Conservation (phyloP, 2,888 invertebrate genomes). For the Idaea dimidiata region DNA sequence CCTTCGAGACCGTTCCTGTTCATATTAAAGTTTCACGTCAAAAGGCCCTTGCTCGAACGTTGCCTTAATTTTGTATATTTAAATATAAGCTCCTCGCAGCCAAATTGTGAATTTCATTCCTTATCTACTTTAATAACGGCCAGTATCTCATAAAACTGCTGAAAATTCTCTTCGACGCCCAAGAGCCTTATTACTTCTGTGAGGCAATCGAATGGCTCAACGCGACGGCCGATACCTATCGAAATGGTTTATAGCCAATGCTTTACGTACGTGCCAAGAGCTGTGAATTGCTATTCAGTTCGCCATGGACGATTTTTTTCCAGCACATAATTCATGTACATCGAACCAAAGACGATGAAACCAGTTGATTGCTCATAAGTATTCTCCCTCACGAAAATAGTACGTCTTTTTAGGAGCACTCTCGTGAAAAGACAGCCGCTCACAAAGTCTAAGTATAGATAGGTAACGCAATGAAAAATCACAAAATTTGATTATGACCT, state of each 20-base stretch:
- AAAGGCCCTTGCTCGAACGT: background rate
- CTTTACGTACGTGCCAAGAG: constrained; percentile 53
- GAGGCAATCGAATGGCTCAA: constrained; percentile 40
- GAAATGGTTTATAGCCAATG: constrained; percentile 64
- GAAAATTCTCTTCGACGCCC: constrained; percentile 31
- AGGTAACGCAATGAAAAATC: too few species aligned
- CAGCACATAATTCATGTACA: background rate
- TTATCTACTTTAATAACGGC: constrained; percentile 5
- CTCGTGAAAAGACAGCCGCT: too few species aligned
- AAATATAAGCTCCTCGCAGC: constrained; percentile 4
- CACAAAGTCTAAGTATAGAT: too few species aligned
- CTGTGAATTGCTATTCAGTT: constrained; percentile 20
- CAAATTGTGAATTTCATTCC: constrained; percentile 15
- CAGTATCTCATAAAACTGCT: constrained; percentile 18
- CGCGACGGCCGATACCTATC: constrained; percentile 54
- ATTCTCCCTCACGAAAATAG: too few species aligned
- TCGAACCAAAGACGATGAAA: too few species aligned
- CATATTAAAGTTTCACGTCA: background rate
- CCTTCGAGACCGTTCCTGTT: background rate
- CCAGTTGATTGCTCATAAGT: too few species aligned
- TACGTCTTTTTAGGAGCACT: too few species aligned
- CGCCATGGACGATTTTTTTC: background rate
- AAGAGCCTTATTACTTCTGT: constrained; percentile 44
- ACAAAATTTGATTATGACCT: too few species aligned
- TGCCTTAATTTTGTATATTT: constrained; percentile 5